These are phyloP conservation scores for Leptinotarsa undecemlineata DNA, from an alignment of 1,140 invertebrate species.

Conservation along the genomic window DNA sequence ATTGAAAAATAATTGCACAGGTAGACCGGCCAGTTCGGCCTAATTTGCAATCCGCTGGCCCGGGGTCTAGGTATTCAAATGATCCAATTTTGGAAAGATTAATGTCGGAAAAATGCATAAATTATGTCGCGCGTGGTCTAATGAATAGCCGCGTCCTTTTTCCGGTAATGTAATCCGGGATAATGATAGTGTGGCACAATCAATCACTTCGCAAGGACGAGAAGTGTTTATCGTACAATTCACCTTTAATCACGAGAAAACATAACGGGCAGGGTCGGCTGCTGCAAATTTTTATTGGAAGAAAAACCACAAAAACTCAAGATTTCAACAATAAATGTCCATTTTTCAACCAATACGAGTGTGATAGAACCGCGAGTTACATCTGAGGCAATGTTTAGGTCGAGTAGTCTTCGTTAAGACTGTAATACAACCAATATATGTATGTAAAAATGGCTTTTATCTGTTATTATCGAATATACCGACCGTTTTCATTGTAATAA, in stretches of 20 bases:
- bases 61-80: background rate
- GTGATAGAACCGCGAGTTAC: no score
- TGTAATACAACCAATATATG: no score
- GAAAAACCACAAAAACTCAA: no score
- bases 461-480: no score
- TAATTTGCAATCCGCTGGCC: background rate
- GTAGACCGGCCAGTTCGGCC: background rate
- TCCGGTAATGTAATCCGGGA: background rate
- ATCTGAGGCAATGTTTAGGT: no score
- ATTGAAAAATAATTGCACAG: conserved; percentile 8
- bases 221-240: background rate
- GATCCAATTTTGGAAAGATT: conserved; percentile 6
- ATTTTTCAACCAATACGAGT: no score
- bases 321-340: no score
- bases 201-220: conserved; percentile 5
- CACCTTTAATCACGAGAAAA: background rate
- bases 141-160: background rate
- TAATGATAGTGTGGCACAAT: background rate
- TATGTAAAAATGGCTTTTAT: no score
- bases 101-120: conserved; percentile 6
- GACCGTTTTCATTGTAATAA: no score
- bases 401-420: no score
- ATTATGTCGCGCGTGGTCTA: conserved; percentile 7
- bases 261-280: background rate
- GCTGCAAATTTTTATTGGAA: no score